Conservation (phyloP, 1,140 invertebrate genomes). For the Monochamus saltuarius region DNA sequence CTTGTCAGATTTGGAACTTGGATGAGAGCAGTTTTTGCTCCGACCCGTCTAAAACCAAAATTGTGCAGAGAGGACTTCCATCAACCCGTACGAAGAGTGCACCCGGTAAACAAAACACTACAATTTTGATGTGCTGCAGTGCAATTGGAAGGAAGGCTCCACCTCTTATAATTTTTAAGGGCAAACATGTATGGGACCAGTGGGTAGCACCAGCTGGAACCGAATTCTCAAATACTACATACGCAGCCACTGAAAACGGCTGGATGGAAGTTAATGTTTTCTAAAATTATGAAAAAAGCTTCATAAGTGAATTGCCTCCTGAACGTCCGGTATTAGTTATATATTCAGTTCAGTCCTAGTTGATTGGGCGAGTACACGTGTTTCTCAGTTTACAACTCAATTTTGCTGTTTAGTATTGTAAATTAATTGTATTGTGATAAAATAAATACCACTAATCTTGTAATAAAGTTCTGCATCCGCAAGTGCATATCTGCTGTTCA, state of each 20-base stretch:
- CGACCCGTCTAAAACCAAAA: conserved; percentile 42
- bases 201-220: conserved; percentile 20
- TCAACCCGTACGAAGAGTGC: conserved; percentile 39
- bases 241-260: conserved; percentile 43
- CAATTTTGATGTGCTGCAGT: conserved; percentile 42
- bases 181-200: conserved; percentile 32
- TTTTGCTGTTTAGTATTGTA: too few species aligned
- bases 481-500: too few species aligned
- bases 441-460: too few species aligned
- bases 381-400: too few species aligned
- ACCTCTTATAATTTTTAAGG: conserved; percentile 49
- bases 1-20: conserved; percentile 43
- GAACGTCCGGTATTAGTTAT: too few species aligned
- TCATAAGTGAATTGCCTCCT: too few species aligned
- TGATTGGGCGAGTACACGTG: too few species aligned
- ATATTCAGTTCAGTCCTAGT: too few species aligned
- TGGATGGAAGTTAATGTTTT: conserved; percentile 41
- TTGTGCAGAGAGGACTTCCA: conserved; percentile 38
- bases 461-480: too few species aligned
- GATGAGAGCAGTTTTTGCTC: conserved; percentile 45
- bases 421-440: too few species aligned
- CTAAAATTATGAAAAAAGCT: conserved; percentile 41
- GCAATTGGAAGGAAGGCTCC: conserved; percentile 44
- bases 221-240: conserved; percentile 37
- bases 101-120: conserved; percentile 46